Conservation (phyloP, 2,113 vertebrate genomes). For the Larimichthys crocea region DNA sequence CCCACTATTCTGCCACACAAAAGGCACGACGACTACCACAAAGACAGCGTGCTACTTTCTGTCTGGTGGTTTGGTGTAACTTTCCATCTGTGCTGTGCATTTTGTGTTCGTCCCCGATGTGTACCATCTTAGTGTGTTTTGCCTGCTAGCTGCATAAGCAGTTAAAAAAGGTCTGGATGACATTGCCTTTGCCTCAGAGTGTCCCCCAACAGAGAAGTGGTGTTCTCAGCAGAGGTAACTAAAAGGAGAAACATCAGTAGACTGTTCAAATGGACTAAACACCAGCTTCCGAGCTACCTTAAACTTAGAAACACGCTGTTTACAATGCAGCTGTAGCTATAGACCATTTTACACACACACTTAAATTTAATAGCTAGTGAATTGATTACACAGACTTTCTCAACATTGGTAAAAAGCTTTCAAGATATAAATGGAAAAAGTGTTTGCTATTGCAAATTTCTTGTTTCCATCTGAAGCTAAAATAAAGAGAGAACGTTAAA, state of each 20-base stretch:
- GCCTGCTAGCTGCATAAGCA: conserved; percentile 22
- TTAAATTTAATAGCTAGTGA: background rate
- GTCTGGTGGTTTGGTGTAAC: conserved; percentile 26
- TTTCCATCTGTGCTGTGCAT: background rate
- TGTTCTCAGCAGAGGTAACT: conserved; percentile 48
- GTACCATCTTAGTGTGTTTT: background rate
- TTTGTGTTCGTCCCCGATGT: conserved; percentile 6
- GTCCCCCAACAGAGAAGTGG: conserved; percentile 28
- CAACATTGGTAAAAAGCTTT: background rate
- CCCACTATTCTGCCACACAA: conserved; percentile 1
- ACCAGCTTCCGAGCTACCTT: background rate
- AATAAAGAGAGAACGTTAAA: background rate
- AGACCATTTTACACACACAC: background rate
- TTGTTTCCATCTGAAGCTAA: background rate
- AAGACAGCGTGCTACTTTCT: background rate
- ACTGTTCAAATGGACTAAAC: conserved; percentile 5
- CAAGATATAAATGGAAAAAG: background rate
- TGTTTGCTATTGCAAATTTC: background rate
- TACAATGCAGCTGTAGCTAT: background rate
- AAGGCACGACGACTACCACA: conserved; percentile 1
- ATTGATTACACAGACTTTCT: background rate
- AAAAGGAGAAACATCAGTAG: conserved; percentile 27
- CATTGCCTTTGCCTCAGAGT: conserved; percentile 50
- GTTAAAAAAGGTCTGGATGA: conserved; percentile 23
- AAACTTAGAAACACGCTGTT: background rate